A percentile compares a stretch with the other conserved stretches of the same genome.
Conservation (phyloP, 1,140 invertebrate genomes). For the Caerostris darwini region DNA sequence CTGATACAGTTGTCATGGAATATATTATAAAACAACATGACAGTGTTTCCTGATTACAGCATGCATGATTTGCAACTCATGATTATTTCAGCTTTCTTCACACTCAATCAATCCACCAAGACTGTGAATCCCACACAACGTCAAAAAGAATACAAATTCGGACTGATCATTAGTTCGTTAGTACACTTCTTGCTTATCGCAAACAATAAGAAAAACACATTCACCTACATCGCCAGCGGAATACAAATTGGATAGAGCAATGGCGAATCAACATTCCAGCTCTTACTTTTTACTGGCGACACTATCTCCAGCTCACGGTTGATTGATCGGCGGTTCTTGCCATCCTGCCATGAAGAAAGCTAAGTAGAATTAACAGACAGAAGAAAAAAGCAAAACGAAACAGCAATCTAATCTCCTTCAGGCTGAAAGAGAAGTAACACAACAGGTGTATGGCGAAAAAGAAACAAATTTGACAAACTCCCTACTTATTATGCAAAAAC, state of each 20-base stretch:
- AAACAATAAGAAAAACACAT: not conserved
- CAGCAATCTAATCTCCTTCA: not conserved
- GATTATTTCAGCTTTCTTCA: too few species aligned
- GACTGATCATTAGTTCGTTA: not conserved
- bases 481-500: slow-evolving; percentile 34
- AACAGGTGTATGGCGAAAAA: not conserved
- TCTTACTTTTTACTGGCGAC: not conserved
- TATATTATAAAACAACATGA: too few species aligned
- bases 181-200: not conserved
- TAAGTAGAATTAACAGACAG: not conserved
- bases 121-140: not conserved
- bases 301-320: not conserved
- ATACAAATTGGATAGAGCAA: not conserved
- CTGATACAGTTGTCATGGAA: too few species aligned
- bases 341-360: not conserved
- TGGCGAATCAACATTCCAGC: not conserved
- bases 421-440: not conserved
- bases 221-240: not conserved
- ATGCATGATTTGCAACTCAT: too few species aligned
- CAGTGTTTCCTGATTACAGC: too few species aligned
- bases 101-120: not conserved
- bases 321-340: not conserved
- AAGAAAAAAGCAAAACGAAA: not conserved
- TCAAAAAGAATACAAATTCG: not conserved
- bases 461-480: not conserved